Evolutionary conservation across 2,888 invertebrate species (phyloP), one percentile per base, ranked within the genome.

Genomic region (Drosophila emarginata): DNA sequence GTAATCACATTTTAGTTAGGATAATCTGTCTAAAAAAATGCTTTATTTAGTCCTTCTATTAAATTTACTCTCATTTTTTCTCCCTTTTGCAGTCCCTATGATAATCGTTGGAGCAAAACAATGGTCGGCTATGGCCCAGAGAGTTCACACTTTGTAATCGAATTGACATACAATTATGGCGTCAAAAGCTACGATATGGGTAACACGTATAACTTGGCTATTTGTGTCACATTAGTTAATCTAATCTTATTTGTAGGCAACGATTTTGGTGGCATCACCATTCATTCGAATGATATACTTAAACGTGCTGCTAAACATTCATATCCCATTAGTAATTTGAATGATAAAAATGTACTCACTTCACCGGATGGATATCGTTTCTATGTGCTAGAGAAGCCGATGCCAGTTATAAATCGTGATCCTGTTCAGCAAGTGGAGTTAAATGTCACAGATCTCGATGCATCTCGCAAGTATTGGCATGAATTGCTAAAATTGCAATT

Each of bases 41-140:
- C n/a, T n/a, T n/a, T n/a, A n/a, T n/a, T n/a, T n/a, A n/a, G n/a
- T n/a, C n/a, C n/a, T n/a, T n/a, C n/a, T n/a, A n/a, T n/a, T n/a
- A n/a, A n/a, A n/a, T n/a, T n/a, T n/a, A n/a, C n/a, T n/a, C n/a
- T n/a, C n/a, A n/a, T n/a, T n/a, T n/a, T n/a, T n/a, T n/a, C n/a
- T n/a, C n/a, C n/a, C n/a, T n/a, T n/a, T n/a, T 45, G 0, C 90
- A 98, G 98, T n/a, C 98, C 98, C 0, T 99, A 99, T 89, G 97
- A 97, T 85, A 98, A 98, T 86, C 95, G 97, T 80, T 99, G 99
- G 99, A 98, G 98, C 90, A 99, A 99, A 93, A 99, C 99, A 0
- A 99, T 99, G 99, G 94, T 99, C 53, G 99, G 99, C 1, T 99
- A 98, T 92, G 99, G 99, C 0, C 95, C 97, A 0, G 99, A 99